Conservation (phyloP, 1,140 invertebrate genomes). For the Drosophila lacteicornis region DNA sequence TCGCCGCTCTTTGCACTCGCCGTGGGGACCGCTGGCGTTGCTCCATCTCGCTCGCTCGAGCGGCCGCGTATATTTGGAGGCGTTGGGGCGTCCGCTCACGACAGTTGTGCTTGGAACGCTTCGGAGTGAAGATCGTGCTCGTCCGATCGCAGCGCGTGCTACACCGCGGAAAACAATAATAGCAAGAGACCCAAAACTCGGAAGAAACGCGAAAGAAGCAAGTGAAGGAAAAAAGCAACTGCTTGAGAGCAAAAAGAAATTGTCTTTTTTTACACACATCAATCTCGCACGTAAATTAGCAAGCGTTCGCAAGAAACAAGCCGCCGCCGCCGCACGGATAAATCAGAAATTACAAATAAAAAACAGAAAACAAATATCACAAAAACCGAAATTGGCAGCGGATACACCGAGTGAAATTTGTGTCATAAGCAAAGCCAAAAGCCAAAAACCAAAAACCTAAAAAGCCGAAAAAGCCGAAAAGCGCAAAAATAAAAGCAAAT, state of each 20-base stretch:
- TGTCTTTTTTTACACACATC: slow-evolving; percentile 63
- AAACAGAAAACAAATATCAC: slow-evolving; percentile 28
- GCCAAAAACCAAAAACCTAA: slow-evolving; percentile 27
- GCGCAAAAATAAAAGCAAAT: slow-evolving; percentile 19
- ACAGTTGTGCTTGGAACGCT: slow-evolving; percentile 84
- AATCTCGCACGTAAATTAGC: slow-evolving; percentile 76
- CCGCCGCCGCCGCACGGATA: slow-evolving; percentile 19
- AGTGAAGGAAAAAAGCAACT: slow-evolving; percentile 31
- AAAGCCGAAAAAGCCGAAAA: slow-evolving; percentile 4
- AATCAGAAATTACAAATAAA: slow-evolving; percentile 7
- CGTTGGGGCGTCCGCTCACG: slow-evolving; percentile 58
- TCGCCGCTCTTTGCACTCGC: slow-evolving; percentile 36
- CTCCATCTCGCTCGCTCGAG: slow-evolving; percentile 12
- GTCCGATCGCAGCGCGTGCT: slow-evolving; percentile 58
- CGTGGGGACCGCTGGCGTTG: slow-evolving; percentile 11
- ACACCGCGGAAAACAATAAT: slow-evolving; percentile 33
- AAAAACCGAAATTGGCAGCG: slow-evolving; percentile 55
- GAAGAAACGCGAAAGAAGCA: slow-evolving; percentile 37
- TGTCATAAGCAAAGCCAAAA: slow-evolving; percentile 53
- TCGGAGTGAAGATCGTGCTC: slow-evolving; percentile 80
- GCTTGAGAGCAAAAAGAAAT: slow-evolving; percentile 53
- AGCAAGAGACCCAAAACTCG: slow-evolving; percentile 34
- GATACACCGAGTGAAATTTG: slow-evolving; percentile 72
- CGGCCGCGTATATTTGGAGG: slow-evolving; percentile 67
- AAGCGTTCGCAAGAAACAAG: slow-evolving; percentile 82